These are phyloP conservation scores for Clarias magur DNA, from an alignment of 2,113 vertebrate genomes.

Conservation along the genomic window DNA sequence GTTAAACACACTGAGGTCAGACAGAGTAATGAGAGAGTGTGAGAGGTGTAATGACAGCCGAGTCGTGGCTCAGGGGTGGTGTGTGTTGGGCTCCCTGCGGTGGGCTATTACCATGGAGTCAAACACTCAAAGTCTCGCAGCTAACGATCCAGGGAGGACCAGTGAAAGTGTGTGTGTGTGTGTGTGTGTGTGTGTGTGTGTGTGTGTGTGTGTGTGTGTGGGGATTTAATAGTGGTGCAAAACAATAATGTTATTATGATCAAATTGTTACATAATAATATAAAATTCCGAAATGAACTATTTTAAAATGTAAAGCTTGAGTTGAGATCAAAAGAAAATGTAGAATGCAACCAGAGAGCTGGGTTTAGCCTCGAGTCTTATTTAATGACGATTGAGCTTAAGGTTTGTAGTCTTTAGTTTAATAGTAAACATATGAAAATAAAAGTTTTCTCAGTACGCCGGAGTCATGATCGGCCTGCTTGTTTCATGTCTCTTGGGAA, in stretches of 20 bases:
- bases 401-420: not conserved
- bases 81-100: not conserved
- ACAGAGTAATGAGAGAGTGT: not conserved
- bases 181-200: too few relatives aligned
- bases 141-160: not conserved
- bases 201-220: not conserved
- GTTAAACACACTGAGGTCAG: not conserved
- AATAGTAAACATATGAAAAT: not conserved
- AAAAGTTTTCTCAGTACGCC: too few relatives aligned
- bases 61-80: not conserved
- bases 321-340: not conserved
- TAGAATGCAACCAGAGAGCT: not conserved
- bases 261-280: not conserved
- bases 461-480: not conserved
- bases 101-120: not conserved
- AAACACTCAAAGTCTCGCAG: not conserved
- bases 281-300: not conserved
- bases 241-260: not conserved
- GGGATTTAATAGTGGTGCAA: not conserved
- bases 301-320: not conserved
- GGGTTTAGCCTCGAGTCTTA: not conserved
- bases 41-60: conserved; percentile 3
- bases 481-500: not conserved
- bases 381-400: too few relatives aligned
- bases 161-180: not conserved